A percentile compares a stretch with the other conserved stretches of the same genome.
phyloP scores from a whole-genome alignment of 2,888 invertebrate genomes.

The Drosophila phalerata region DNA sequence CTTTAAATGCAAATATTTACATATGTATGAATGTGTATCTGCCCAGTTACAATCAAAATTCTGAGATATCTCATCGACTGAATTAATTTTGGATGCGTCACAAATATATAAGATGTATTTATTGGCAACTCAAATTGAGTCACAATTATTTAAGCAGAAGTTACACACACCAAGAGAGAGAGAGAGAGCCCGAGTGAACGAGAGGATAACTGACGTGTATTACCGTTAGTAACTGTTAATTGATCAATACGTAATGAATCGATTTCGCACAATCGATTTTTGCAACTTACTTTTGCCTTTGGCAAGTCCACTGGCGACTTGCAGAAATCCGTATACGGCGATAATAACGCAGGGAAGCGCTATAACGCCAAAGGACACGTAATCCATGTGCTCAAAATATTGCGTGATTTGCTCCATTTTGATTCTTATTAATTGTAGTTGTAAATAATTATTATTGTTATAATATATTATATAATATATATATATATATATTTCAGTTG shows the following conservation, averaged over 20 bases:
- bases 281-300: constrained; percentile 69
- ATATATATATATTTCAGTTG: no score
- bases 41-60: not conserved
- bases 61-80: constrained; percentile 8
- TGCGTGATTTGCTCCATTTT: constrained; percentile 70
- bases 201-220: not conserved
- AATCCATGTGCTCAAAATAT: constrained; percentile 73
- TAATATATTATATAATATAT: constrained; percentile 1
- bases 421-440: constrained; percentile 2
- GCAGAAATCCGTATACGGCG: constrained; percentile 68
- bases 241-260: constrained; percentile 8
- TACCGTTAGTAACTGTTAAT: constrained; percentile 6
- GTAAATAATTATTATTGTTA: constrained; percentile 10
- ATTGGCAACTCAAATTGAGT: constrained; percentile 15
- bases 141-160: constrained; percentile 10
- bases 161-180: not conserved
- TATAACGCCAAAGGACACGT: constrained; percentile 70
- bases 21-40: not conserved
- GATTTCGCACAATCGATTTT: not conserved
- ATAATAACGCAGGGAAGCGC: constrained; percentile 69
- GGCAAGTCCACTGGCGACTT: constrained; percentile 65
- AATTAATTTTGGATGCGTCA: constrained; percentile 20
- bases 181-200: not conserved
- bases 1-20: not conserved
- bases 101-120: not conserved